Conservation (phyloP, 2,113 vertebrate genomes). For the Aspidoscelis tigris region DNA sequence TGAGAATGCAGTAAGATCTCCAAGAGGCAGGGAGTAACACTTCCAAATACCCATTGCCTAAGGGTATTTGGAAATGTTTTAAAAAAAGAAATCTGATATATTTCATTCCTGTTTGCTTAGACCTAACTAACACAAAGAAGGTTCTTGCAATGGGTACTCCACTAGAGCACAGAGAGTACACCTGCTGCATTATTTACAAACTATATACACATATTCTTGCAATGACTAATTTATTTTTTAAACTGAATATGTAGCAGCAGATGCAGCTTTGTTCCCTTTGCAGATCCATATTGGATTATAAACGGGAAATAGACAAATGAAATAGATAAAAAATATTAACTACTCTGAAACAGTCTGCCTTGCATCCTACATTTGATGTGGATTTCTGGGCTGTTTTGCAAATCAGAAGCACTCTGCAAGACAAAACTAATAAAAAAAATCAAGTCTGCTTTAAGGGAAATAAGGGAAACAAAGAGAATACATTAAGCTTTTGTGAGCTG, state of each 20-base stretch:
- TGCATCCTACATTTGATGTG: background rate
- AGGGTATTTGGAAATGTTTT: background rate
- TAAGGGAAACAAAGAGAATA: background rate
- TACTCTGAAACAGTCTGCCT: background rate
- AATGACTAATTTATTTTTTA: background rate
- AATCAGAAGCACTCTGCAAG: background rate
- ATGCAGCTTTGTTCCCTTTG: constrained; percentile 15
- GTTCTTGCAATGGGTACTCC: background rate
- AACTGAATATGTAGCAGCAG: background rate
- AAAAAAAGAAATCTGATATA: background rate
- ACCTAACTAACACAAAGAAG: background rate
- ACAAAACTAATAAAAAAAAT: background rate
- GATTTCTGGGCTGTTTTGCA: background rate
- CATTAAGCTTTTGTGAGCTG: background rate
- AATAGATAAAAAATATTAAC: background rate
- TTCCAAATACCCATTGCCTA: background rate
- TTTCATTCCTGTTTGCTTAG: background rate
- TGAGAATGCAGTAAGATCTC: background rate
- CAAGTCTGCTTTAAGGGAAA: background rate
- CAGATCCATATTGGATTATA: constrained; percentile 1
- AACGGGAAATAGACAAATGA: accelerated
- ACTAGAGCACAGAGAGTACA: background rate
- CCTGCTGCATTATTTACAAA: background rate
- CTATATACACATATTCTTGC: background rate
- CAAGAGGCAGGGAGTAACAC: background rate